Base-by-base conservation (phyloP, 2,113 vertebrate genomes). In the Gila orcuttii region DNA sequence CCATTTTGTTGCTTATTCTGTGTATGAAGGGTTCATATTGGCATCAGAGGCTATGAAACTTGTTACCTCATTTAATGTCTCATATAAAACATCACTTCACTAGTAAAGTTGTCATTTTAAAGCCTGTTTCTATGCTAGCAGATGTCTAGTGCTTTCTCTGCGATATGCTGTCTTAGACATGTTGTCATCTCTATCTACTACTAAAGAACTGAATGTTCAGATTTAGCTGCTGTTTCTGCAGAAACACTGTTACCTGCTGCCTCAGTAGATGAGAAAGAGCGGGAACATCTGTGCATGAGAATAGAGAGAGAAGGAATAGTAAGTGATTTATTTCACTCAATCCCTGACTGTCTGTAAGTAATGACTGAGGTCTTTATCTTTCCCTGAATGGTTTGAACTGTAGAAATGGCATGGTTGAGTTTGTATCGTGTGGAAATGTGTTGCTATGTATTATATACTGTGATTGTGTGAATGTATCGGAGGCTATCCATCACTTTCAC, bases 371-470 rank as follows among this genome's bases (percentile, higher is more conserved):
- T 39, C 25, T 85, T 52, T 62, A 9, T 57, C 12, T 66, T 31
- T 45, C 39, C 23, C 69, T 45, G 11, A 36, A 62, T 31, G 19
- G 17, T 28, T 55, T 19, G 8, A 39, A 52, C 62, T 47, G 62
- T 42, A 69, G 31, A 69, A 66, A 25, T 39, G 55, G 28, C 84
- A 55, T 19, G 45, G 23, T n/a, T 50, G 36, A 21, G 1, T 79
- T 79, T 19, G 33, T 10, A 59, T 39, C 60, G 10, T 19, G 52
- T 39, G 31, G 21, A n/a, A 79, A 62, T 79, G 55, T 60, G 36
- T 62, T 62, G 50, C 39, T 52, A 13, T 85, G 57, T 71, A 79
- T 21, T 86, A 86, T 90, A 89, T 84, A 85, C 73, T 89, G 90
- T 87, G 83, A 83, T 89, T 86, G 86, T 83, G 84, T 60, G 79